A percentile compares a stretch with the other conserved stretches of the same genome.
Evolutionary conservation across 2,797 vertebrate species (phyloP).

Genomic region (Acipenser oxyrinchus): DNA sequence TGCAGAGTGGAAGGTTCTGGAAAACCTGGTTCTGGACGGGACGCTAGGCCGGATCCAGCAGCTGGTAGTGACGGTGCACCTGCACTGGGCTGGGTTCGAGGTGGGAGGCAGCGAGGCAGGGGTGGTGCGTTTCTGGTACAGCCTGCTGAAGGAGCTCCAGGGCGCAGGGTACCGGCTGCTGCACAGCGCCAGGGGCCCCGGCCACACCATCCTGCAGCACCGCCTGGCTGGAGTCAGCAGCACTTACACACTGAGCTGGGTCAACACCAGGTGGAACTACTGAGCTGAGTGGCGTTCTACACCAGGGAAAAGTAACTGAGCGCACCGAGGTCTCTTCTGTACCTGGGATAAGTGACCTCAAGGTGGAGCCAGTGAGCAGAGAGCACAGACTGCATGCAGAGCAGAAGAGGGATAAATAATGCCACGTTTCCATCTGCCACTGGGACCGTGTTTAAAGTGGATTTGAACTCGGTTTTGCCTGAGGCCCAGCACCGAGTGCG

Average conservation of each 20-base stretch:
- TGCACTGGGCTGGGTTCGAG: slow-evolving; percentile 67
- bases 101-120: slow-evolving; percentile 52
- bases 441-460: too few species aligned
- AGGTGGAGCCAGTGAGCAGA: too few species aligned
- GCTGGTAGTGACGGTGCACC: slow-evolving; percentile 55
- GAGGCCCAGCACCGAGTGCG: too few species aligned
- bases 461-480: too few species aligned
- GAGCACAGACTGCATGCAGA: too few species aligned
- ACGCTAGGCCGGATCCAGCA: slow-evolving; percentile 49
- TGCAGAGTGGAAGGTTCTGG: slow-evolving; percentile 61
- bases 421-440: too few species aligned
- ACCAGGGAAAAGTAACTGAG: background rate
- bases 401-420: too few species aligned
- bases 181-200: slow-evolving; percentile 45
- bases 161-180: slow-evolving; percentile 49
- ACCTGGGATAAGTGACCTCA: too few species aligned
- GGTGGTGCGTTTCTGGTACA: slow-evolving; percentile 66
- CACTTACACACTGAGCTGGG: slow-evolving; percentile 64
- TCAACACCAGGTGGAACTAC: slow-evolving; percentile 44
- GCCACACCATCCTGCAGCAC: slow-evolving; percentile 46
- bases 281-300: slow-evolving; percentile 6
- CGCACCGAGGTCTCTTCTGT: too few species aligned
- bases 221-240: slow-evolving; percentile 38
- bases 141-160: slow-evolving; percentile 46
- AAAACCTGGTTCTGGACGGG: slow-evolving; percentile 58